Evolutionary conservation across 2,797 vertebrate species (phyloP).

Genomic region (Scarus forsteni): DNA sequence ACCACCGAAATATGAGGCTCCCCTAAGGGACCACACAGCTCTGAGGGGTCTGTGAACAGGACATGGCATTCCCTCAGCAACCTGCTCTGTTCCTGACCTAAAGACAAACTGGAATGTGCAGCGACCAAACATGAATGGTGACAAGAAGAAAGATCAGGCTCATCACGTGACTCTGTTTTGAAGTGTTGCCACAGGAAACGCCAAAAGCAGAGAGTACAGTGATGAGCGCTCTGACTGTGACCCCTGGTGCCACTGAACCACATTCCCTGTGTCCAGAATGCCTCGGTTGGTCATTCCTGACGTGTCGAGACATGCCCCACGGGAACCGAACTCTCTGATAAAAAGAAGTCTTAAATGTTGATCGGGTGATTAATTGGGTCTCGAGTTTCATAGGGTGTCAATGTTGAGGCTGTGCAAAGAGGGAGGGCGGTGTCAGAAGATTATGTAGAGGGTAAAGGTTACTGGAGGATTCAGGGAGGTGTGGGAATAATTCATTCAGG

Average conservation of each 20-base stretch:
- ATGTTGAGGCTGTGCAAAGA: constrained; percentile 18
- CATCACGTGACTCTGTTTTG: constrained; percentile 35
- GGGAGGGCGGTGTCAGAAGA: constrained; percentile 19
- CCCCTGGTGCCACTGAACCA: constrained; percentile 45
- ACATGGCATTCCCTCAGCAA: constrained; percentile 12
- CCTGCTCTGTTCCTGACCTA: constrained; percentile 20
- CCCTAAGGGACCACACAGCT: constrained; percentile 70
- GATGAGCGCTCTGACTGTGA: constrained; percentile 62
- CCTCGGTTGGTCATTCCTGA: constrained; percentile 73
- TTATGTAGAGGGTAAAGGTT: constrained; percentile 31
- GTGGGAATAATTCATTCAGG: constrained; percentile 27
- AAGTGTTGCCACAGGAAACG: constrained; percentile 58
- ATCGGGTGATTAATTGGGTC: constrained; percentile 81
- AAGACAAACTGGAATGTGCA: constrained; percentile 9
- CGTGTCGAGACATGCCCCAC: constrained; percentile 74
- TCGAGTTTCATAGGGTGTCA: constrained; percentile 67
- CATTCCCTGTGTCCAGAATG: constrained; percentile 75
- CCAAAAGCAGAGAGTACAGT: constrained; percentile 19
- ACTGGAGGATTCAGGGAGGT: constrained; percentile 34
- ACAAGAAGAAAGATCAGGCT: constrained; percentile 22
- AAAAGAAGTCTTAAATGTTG: constrained; percentile 71
- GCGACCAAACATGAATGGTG: constrained; percentile 10
- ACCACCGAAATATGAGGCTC: constrained; percentile 79
- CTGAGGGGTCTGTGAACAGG: constrained; percentile 37
- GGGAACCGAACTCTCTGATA: constrained; percentile 72